These are phyloP conservation scores for Harpagus bidentatus DNA, from an alignment of 2,113 vertebrate species.

Conservation along the genomic window DNA sequence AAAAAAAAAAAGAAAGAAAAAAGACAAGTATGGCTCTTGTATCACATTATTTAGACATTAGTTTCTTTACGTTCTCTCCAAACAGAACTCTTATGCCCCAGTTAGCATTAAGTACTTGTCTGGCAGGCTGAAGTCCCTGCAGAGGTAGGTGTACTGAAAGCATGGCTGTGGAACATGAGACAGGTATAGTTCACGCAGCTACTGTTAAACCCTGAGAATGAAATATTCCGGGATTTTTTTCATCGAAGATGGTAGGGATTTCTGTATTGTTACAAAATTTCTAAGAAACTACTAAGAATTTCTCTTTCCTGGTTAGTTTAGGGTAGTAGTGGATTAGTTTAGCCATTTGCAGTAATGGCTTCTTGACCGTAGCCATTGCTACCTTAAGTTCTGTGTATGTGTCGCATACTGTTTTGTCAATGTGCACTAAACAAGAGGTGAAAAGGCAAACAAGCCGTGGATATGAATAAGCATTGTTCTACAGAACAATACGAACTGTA, in stretches of 20 bases:
- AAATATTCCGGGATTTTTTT: background rate
- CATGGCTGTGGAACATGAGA: background rate
- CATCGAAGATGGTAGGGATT: background rate
- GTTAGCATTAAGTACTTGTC: background rate
- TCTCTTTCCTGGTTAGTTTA: background rate
- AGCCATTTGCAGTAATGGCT: background rate
- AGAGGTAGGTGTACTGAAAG: fast-evolving
- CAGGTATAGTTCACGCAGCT: background rate
- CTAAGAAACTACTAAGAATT: background rate
- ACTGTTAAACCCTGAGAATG: background rate
- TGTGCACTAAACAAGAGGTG: background rate
- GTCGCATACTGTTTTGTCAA: background rate
- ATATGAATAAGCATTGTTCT: fast-evolving
- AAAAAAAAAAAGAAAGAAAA: background rate
- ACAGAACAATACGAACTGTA: background rate
- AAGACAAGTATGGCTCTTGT: background rate
- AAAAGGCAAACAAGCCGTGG: background rate
- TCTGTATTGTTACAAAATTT: background rate
- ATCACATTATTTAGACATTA: fast-evolving
- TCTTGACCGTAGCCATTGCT: background rate
- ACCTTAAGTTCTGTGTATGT: fast-evolving
- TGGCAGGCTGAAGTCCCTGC: background rate
- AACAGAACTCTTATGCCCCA: no score
- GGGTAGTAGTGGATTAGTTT: background rate
- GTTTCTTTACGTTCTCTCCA: background rate